These are phyloP conservation scores for Dascyllus trimaculatus DNA, from an alignment of 2,113 vertebrate genomes.

Conservation along the genomic window DNA sequence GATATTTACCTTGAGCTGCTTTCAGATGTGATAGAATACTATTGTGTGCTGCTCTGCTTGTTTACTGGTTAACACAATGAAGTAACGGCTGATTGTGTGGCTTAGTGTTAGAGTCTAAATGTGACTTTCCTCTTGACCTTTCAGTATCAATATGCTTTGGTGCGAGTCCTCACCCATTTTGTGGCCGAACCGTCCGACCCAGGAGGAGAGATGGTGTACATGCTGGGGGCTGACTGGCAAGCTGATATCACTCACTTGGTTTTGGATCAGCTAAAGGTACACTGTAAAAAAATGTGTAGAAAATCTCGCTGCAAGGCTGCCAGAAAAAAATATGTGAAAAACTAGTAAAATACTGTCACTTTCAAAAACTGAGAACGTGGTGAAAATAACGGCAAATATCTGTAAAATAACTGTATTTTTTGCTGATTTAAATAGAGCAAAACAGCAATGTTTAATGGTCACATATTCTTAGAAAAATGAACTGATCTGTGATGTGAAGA, in stretches of 20 bases:
- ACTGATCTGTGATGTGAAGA: too few relatives aligned
- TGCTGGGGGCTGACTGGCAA: constrained; percentile 96
- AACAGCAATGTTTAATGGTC: too few relatives aligned
- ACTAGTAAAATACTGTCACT: too few relatives aligned
- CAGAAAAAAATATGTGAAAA: too few relatives aligned
- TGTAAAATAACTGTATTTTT: too few relatives aligned
- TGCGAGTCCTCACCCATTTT: constrained; percentile 95
- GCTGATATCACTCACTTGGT: constrained; percentile 96
- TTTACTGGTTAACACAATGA: background rate
- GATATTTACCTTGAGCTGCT: background rate
- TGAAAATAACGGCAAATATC: too few relatives aligned
- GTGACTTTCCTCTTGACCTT: constrained; percentile 1
- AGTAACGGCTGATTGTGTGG: background rate
- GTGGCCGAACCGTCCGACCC: constrained; percentile 89
- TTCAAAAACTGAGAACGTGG: too few relatives aligned
- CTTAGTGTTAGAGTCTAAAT: background rate
- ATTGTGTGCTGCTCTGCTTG: too few relatives aligned
- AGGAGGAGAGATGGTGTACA: constrained; percentile 88
- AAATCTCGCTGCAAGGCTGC: too few relatives aligned
- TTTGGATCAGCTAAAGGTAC: constrained; percentile 89
- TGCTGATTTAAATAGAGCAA: too few relatives aligned
- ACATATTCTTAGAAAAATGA: too few relatives aligned
- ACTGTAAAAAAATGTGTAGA: too few relatives aligned
- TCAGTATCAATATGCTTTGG: constrained; percentile 94
- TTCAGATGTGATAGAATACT: background rate